phyloP scores from a whole-genome alignment of 2,797 vertebrate genomes.

The Dryobates pubescens region DNA sequence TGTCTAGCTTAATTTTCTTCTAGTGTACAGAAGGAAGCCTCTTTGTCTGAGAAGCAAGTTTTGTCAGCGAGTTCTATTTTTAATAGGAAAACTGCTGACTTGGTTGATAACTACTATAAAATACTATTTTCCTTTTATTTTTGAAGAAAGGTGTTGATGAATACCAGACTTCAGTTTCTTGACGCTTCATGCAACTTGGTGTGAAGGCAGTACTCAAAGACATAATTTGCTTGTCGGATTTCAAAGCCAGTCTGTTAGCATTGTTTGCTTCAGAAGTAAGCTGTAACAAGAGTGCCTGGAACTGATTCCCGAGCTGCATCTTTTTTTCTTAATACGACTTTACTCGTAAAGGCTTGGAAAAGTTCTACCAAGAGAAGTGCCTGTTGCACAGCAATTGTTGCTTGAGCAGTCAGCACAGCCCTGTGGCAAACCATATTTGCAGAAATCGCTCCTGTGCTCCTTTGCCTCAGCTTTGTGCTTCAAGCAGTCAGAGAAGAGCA shows the following conservation, averaged over 20 bases:
- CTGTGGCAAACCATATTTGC: background rate
- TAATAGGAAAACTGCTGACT: background rate
- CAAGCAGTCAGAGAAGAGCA: background rate
- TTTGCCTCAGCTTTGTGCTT: background rate
- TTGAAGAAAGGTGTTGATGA: background rate
- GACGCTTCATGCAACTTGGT: rapidly evolving
- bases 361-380: background rate
- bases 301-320: background rate
- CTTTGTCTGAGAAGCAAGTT: background rate
- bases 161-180: background rate
- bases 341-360: background rate
- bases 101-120: background rate
- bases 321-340: background rate
- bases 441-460: background rate
- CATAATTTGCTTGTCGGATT: background rate
- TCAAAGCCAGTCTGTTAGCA: rapidly evolving
- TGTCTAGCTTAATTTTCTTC: background rate
- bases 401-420: rapidly evolving
- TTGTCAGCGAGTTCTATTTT: background rate
- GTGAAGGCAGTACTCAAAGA: background rate
- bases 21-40: background rate
- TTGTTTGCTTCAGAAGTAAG: background rate
- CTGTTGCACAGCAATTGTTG: background rate
- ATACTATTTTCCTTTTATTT: background rate
- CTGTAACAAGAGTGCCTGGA: background rate